phyloP scores from a whole-genome alignment of 2,888 invertebrate species.

The Caenorhabditis becei region DNA sequence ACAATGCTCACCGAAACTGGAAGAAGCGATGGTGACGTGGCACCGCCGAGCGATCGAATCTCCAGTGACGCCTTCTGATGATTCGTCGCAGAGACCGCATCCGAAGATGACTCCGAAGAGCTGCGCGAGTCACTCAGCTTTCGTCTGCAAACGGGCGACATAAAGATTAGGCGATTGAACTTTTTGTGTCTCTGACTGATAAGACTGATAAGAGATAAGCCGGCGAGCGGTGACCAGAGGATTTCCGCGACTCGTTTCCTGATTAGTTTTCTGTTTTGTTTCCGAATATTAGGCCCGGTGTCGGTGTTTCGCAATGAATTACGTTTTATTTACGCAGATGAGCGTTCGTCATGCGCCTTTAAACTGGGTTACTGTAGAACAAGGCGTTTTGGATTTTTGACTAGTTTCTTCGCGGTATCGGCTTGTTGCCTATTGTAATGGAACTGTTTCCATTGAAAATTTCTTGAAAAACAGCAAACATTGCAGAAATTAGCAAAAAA shows the following conservation, averaged over 20 bases:
- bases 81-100: constrained; percentile 5
- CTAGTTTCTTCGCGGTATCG: too few relatives aligned
- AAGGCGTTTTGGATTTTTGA: too few relatives aligned
- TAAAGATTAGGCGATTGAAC: constrained; percentile 15
- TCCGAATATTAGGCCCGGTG: too few relatives aligned
- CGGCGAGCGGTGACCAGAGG: background rate
- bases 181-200: too few relatives aligned
- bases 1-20: constrained; percentile 49
- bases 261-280: background rate
- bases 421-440: too few relatives aligned
- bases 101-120: constrained; percentile 45
- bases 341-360: too few relatives aligned
- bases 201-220: constrained; percentile 7
- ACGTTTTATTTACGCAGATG: too few relatives aligned
- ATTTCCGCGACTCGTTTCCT: too few relatives aligned
- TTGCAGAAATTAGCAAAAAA: too few relatives aligned
- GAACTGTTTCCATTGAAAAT: too few relatives aligned
- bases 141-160: constrained; percentile 42
- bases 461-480: too few relatives aligned
- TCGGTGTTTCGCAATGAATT: background rate
- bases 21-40: constrained; percentile 44
- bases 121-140: constrained; percentile 52
- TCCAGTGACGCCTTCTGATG: constrained; percentile 44
- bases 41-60: constrained; percentile 41
- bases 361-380: too few relatives aligned